Evolutionary conservation across 2,797 vertebrate species (phyloP).

Genomic region (Protonibea diacanthus): DNA sequence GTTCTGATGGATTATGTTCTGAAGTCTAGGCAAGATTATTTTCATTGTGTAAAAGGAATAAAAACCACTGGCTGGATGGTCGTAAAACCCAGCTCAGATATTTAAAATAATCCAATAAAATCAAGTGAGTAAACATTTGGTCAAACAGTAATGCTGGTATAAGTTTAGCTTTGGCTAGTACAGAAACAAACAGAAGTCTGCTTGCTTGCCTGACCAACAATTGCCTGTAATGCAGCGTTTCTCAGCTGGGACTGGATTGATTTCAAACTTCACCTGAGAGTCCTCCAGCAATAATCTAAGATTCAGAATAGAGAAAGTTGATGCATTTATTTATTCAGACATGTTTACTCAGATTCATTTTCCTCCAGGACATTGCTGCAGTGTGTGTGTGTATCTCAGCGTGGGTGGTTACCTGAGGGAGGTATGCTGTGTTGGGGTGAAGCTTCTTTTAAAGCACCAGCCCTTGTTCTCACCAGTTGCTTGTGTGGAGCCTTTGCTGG

Average conservation of each 20-base stretch:
- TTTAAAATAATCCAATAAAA: no score
- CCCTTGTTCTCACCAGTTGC: constrained; percentile 41
- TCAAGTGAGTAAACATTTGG: no score
- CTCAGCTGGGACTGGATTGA: constrained; percentile 14
- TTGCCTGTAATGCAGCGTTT: neutral
- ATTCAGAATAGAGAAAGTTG: constrained; percentile 48
- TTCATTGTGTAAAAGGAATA: no score
- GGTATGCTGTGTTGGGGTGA: constrained; percentile 10
- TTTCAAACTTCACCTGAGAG: constrained; percentile 34
- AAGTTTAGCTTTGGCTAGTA: neutral
- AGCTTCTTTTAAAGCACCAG: constrained; percentile 35
- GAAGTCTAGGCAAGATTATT: no score
- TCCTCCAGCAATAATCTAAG: constrained; percentile 53
- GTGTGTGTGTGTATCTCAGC: constrained; percentile 16
- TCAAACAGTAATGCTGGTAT: neutral
- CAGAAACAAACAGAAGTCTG: neutral
- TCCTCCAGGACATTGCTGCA: constrained; percentile 49
- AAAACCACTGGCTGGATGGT: no score
- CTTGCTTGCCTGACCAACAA: neutral
- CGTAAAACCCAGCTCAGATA: no score
- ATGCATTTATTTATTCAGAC: constrained; percentile 61
- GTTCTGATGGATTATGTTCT: no score
- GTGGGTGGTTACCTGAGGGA: constrained; percentile 58
- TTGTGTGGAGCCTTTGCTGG: constrained; percentile 52
- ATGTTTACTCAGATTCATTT: constrained; percentile 48